Evolutionary conservation across 2,797 vertebrate species (phyloP).

Genomic region (Kryptolebias ocellatus): DNA sequence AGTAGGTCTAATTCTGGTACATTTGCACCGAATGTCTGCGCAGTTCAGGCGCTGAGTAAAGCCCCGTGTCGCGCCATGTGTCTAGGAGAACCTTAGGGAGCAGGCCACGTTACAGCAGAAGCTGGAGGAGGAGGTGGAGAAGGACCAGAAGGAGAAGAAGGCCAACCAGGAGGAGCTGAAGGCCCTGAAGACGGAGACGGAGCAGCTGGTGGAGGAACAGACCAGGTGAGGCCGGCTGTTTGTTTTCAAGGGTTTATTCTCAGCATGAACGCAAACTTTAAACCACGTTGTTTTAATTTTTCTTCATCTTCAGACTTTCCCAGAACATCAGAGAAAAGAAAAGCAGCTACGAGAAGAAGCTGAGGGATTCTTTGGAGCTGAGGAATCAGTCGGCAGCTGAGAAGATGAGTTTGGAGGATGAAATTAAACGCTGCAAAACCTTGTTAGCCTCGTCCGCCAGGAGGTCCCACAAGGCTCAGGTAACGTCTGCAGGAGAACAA

Average conservation of each 20-base stretch:
- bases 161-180: slow-evolving; percentile 87
- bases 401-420: slow-evolving; percentile 87
- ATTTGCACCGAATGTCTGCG: fast-evolving
- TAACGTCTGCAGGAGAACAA: slow-evolving; percentile 47
- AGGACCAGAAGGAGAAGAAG: slow-evolving; percentile 91
- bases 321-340: slow-evolving; percentile 77
- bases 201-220: slow-evolving; percentile 75
- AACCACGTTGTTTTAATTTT: neutral
- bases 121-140: slow-evolving; percentile 86
- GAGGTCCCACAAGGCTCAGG: slow-evolving; percentile 86
- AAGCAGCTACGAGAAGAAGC: slow-evolving; percentile 64
- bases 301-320: slow-evolving; percentile 68
- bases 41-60: neutral
- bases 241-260: no score
- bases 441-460: slow-evolving; percentile 60
- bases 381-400: slow-evolving; percentile 86
- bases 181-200: slow-evolving; percentile 80
- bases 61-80: neutral
- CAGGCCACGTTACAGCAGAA: slow-evolving; percentile 86
- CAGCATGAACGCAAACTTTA: neutral
- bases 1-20: slow-evolving; percentile 64
- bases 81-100: slow-evolving; percentile 87
- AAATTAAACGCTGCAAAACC: slow-evolving; percentile 75
- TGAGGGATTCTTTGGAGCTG: slow-evolving; percentile 76
- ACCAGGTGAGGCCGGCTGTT: slow-evolving; percentile 66